A percentile compares a stretch with the other conserved stretches of the same genome.
Evolutionary conservation across 30 jellyfish, hydroid and myxozoan genomes (phyloP).

Genomic region (Cassiopea andromeda): DNA sequence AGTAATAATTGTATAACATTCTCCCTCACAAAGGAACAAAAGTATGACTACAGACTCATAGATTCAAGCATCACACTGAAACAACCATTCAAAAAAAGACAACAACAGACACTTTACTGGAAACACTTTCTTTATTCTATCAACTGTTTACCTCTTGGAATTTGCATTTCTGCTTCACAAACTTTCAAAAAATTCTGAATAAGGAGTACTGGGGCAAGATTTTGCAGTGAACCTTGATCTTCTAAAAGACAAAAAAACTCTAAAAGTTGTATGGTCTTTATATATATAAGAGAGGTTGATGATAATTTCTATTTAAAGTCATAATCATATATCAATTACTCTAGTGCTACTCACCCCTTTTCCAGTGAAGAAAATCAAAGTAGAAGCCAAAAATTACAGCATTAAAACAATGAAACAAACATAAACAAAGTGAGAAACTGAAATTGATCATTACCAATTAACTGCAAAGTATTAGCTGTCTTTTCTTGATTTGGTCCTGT

Average conservation of each 20-base stretch:
- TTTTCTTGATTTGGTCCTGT: slow-evolving; percentile 20
- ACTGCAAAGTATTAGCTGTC: slow-evolving; percentile 23
- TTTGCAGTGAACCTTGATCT: slow-evolving; percentile 61
- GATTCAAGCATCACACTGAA: too few relatives aligned
- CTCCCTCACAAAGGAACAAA: too few relatives aligned
- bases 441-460: slow-evolving; percentile 5
- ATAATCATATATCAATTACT: too few relatives aligned
- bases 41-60: too few relatives aligned
- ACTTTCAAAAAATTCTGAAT: slow-evolving; percentile 68
- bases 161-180: slow-evolving; percentile 78
- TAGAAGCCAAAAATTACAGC: too few relatives aligned
- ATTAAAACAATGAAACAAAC: not conserved
- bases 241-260: not conserved
- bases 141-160: slow-evolving; percentile 53
- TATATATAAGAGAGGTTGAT: not conserved
- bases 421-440: not conserved
- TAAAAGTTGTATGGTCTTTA: not conserved
- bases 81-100: too few relatives aligned
- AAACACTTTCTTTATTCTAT: too few relatives aligned
- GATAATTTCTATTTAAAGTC: too few relatives aligned
- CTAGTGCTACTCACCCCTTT: too few relatives aligned
- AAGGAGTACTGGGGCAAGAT: slow-evolving; percentile 58
- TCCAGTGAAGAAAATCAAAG: too few relatives aligned
- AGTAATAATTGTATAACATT: too few relatives aligned
- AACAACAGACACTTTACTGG: too few relatives aligned